phyloP scores from a whole-genome alignment of 1,140 invertebrate genomes.

The Drosophila pallidifrons region DNA sequence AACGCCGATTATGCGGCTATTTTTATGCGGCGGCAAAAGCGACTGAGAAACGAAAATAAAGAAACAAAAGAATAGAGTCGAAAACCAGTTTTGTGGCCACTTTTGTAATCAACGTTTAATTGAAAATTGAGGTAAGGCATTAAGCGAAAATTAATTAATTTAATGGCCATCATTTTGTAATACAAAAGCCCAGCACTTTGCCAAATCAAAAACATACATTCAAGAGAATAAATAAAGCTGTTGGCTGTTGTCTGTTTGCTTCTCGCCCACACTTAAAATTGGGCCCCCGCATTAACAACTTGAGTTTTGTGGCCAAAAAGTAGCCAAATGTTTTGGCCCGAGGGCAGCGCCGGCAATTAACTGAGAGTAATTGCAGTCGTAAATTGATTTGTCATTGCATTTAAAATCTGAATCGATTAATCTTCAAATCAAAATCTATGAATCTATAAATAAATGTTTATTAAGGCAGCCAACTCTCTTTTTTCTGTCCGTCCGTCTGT shows the following conservation, averaged over 20 bases:
- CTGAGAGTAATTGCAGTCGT: constrained; percentile 18
- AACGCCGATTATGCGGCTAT: constrained; percentile 39
- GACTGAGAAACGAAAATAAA: constrained; percentile 4
- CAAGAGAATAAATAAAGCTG: constrained; percentile 1
- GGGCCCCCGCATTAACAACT: constrained; percentile 5
- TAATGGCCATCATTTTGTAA: constrained; percentile 72
- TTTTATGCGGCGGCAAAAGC: constrained; percentile 29
- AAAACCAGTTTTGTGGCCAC: constrained; percentile 41
- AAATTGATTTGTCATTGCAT: constrained; percentile 68
- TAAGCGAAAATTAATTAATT: constrained; percentile 69
- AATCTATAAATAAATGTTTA: constrained; percentile 21
- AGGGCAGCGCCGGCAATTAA: constrained; percentile 28
- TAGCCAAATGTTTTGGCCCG: constrained; percentile 11
- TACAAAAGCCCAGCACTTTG: constrained; percentile 32
- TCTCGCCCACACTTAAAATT: constrained; percentile 16
- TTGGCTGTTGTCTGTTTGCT: constrained; percentile 1
- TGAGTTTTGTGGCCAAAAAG: constrained; percentile 29
- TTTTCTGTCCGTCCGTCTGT: not conserved
- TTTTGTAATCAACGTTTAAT: constrained; percentile 70
- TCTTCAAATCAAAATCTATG: constrained; percentile 1
- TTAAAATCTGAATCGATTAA: constrained; percentile 12
- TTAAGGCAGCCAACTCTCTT: not conserved
- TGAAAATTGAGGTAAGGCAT: constrained; percentile 61
- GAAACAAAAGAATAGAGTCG: not conserved
- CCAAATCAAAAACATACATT: constrained; percentile 30